Percentiles rank a stretch among this genome's conserved stretches.
phyloP scores from a whole-genome alignment of 1,140 invertebrate species.

The Pseudomyrmex dendroicus region DNA sequence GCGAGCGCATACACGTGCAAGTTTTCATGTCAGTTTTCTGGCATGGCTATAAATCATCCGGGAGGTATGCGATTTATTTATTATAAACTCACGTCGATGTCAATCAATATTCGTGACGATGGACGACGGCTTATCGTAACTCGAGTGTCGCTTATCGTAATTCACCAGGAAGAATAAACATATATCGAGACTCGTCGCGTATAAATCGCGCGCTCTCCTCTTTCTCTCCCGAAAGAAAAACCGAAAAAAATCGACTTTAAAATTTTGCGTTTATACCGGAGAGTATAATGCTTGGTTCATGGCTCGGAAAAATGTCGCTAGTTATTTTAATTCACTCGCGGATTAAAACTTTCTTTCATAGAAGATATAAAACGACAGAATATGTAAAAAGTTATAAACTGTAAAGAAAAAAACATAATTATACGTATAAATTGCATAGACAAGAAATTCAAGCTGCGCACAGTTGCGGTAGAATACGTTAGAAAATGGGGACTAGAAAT shows the following conservation, averaged over 20 bases:
- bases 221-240: not conserved
- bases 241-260: slow-evolving; percentile 28
- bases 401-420: not conserved
- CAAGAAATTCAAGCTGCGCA: not conserved
- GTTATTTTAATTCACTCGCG: slow-evolving; percentile 4
- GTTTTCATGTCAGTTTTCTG: slow-evolving; percentile 12
- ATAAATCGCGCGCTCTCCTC: slow-evolving; percentile 16
- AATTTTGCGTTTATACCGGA: slow-evolving; percentile 4
- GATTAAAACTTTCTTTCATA: not conserved
- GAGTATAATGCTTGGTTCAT: slow-evolving; percentile 10
- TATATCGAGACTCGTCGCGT: slow-evolving; percentile 10
- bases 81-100: slow-evolving; percentile 54
- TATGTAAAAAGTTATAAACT: not conserved
- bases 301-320: slow-evolving; percentile 7
- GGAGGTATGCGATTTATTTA: slow-evolving; percentile 35
- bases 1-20: not conserved
- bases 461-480: too few relatives aligned
- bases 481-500: too few relatives aligned
- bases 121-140: slow-evolving; percentile 34
- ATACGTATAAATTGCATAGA: not conserved
- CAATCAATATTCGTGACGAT: slow-evolving; percentile 58
- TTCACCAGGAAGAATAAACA: slow-evolving; percentile 52
- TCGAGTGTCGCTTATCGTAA: slow-evolving; percentile 57
- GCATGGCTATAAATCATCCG: slow-evolving; percentile 38
- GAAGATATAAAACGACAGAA: not conserved